Conservation (phyloP, 1,140 invertebrate genomes). For the Cydia strobilella region DNA sequence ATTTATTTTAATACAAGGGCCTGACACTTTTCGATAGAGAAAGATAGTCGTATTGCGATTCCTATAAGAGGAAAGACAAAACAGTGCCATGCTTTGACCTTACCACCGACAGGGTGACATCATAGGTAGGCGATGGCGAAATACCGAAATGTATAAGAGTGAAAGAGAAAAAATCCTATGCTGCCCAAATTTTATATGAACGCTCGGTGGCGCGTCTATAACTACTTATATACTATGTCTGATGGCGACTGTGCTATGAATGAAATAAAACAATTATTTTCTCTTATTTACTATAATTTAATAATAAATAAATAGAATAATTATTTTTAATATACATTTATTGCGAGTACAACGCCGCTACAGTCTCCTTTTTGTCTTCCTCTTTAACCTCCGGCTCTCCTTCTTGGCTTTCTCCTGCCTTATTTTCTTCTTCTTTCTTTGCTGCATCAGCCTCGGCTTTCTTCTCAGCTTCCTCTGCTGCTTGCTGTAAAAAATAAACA, state of each 20-base stretch:
- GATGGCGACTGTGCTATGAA: background rate
- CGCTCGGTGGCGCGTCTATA: too few relatives aligned
- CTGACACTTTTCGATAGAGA: too few relatives aligned
- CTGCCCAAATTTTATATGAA: too few relatives aligned
- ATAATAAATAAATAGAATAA: background rate
- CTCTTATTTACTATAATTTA: background rate
- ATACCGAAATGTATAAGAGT: too few relatives aligned
- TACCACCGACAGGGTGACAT: too few relatives aligned
- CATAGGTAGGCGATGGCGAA: too few relatives aligned
- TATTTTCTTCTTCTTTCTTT: background rate
- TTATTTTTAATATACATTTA: background rate
- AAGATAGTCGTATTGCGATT: too few relatives aligned
- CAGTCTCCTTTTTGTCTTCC: constrained; percentile 8
- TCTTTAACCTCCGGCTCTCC: background rate
- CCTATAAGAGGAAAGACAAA: too few relatives aligned
- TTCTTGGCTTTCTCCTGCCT: constrained; percentile 3
- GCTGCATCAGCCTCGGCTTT: constrained; percentile 24
- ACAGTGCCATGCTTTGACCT: too few relatives aligned
- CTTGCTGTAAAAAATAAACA: constrained; percentile 36
- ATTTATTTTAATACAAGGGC: too few relatives aligned
- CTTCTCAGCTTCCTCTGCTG: constrained; percentile 34
- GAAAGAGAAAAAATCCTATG: too few relatives aligned
- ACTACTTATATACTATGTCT: too few relatives aligned
- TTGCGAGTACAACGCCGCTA: background rate
- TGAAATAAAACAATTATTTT: background rate